These are phyloP conservation scores for Botia almorhae DNA, from an alignment of 2,797 vertebrate species.

Conservation along the genomic window DNA sequence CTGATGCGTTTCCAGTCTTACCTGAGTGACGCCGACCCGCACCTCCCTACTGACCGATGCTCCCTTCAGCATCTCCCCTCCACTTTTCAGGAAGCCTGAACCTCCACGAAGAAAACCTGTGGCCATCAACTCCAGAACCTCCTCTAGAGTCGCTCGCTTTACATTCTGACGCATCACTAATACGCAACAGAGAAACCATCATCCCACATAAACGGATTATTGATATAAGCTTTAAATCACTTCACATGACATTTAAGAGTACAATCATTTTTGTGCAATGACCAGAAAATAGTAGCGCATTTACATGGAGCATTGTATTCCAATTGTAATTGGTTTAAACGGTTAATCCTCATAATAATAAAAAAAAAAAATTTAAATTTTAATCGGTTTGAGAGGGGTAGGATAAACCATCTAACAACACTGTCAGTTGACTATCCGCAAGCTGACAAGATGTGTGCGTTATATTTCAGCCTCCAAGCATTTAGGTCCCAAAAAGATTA, in stretches of 20 bases:
- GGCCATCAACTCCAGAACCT: slow-evolving; percentile 96
- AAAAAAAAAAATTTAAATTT: too few species aligned
- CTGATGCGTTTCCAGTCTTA: slow-evolving; percentile 66
- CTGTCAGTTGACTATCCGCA: too few species aligned
- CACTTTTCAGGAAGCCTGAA: slow-evolving; percentile 96
- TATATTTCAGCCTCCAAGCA: too few species aligned
- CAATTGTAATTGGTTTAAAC: too few species aligned
- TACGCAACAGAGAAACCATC: background rate
- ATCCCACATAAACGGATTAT: background rate
- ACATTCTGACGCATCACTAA: slow-evolving; percentile 99
- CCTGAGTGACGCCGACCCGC: slow-evolving; percentile 98
- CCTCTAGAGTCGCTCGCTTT: slow-evolving; percentile 93
- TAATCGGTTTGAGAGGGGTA: too few species aligned
- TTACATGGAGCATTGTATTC: too few species aligned
- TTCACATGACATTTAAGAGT: background rate
- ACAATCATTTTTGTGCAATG: background rate
- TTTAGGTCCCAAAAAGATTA: too few species aligned
- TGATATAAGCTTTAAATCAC: too few species aligned
- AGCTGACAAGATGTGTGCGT: too few species aligned
- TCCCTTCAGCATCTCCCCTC: slow-evolving; percentile 98
- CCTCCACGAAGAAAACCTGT: slow-evolving; percentile 96
- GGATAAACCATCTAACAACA: too few species aligned
- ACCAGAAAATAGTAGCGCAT: background rate
- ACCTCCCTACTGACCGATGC: slow-evolving; percentile 97
- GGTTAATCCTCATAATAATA: too few species aligned